Evolutionary conservation across 2,113 vertebrate species (phyloP), one percentile per base, ranked within the genome.

Genomic region (Phoenicopterus ruber): DNA sequence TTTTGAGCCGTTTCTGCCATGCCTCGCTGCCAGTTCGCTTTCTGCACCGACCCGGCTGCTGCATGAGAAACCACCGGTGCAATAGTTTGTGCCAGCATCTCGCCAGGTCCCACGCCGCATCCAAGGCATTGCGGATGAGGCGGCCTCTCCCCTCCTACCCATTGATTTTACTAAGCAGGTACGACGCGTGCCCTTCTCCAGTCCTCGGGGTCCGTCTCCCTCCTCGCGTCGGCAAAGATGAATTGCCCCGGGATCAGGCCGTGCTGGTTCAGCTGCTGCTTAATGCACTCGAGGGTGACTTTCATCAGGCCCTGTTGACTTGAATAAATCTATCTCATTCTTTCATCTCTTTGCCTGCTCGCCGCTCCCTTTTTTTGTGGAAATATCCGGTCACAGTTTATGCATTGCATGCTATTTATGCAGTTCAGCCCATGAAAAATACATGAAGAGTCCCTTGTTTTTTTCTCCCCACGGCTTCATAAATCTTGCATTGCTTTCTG

Each of bases 401-500:
- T 82, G 73, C 89, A 55, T 49, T 93, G 70, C 54, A 69, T 82
- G 70, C 92, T 91, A 65, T 87, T 96, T 85, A 91, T 91, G 88
- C 76, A 76, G 71, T 50, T 77, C 76, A 84, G 80, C 59, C 91
- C 80, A 96, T 97, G 95, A 96, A 96, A 97, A 96, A 96, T 96
- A 88, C 94, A 97, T 94, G 80, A 86, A 78, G 76, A 92, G 83
- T 93, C 93, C 86, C 72, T 95, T 0, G 8, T 62, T 93, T 42
- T 44, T 62, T 86, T 78, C 67, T 94, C 93, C 88, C 69, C 59
- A 58, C 0, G 26, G 80, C 88, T 92, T 95, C 93, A 96, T 96
- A 96, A 97, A 96, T 94, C 91, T 96, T 96, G 93, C 95, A 97
- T 96, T 28, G 7, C 80, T 81, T 94, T 90, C 82, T 80, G 88